These are phyloP conservation scores for Argentina silus DNA, from an alignment of 2,797 vertebrate genomes.

Conservation along the genomic window DNA sequence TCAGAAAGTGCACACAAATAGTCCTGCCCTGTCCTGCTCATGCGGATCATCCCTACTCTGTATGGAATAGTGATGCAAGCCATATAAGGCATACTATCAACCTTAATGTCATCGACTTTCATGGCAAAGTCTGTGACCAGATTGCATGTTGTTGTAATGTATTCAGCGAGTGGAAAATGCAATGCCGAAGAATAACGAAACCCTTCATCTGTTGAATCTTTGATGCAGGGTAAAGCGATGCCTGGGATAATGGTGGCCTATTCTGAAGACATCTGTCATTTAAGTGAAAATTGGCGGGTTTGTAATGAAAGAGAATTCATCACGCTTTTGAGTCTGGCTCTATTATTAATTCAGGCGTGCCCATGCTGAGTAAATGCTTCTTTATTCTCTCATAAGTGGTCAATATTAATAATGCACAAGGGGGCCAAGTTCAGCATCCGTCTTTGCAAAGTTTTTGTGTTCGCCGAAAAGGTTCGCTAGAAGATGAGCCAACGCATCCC, in stretches of 20 bases:
- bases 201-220: slow-evolving; percentile 53
- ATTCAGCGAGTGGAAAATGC: slow-evolving; percentile 40
- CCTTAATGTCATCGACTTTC: neutral
- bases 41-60: neutral
- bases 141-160: slow-evolving; percentile 33
- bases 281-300: slow-evolving; percentile 66
- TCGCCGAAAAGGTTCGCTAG: slow-evolving; percentile 44
- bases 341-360: slow-evolving; percentile 78
- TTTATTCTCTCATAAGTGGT: slow-evolving; percentile 76
- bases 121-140: slow-evolving; percentile 32
- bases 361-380: slow-evolving; percentile 73
- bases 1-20: slow-evolving; percentile 19
- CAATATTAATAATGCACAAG: slow-evolving; percentile 77
- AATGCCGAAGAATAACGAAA: slow-evolving; percentile 38
- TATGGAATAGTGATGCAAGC: slow-evolving; percentile 12
- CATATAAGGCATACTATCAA: slow-evolving; percentile 7
- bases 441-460: slow-evolving; percentile 69
- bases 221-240: slow-evolving; percentile 57
- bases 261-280: slow-evolving; percentile 70
- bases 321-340: slow-evolving; percentile 56
- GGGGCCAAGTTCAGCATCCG: slow-evolving; percentile 66
- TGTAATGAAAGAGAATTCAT: slow-evolving; percentile 65
- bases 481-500: slow-evolving; percentile 35
- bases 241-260: slow-evolving; percentile 50
- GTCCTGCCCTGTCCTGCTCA: slow-evolving; percentile 18